Conservation (phyloP, 1,140 invertebrate species). For the Eriosoma lanigerum region DNA sequence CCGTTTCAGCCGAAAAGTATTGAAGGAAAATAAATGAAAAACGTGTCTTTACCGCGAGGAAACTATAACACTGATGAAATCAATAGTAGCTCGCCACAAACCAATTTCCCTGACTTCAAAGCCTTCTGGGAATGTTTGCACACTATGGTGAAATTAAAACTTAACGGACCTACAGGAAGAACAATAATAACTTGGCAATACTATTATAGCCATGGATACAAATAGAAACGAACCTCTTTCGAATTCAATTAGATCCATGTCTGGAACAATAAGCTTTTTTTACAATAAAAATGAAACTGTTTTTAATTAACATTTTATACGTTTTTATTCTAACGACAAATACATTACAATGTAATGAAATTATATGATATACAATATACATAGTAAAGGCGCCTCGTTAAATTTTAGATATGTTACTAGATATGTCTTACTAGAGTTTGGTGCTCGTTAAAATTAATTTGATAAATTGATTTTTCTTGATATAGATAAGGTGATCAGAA, state of each 20-base stretch:
- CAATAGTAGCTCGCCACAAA: constrained; percentile 35
- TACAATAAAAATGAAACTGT: neutral
- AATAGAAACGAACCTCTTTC: neutral
- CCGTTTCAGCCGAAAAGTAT: constrained; percentile 8
- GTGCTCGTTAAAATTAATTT: neutral
- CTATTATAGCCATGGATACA: neutral
- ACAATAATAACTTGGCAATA: constrained; percentile 22
- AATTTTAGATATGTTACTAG: no score
- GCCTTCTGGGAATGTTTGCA: constrained; percentile 44
- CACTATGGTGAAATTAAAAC: constrained; percentile 35
- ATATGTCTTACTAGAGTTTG: no score
- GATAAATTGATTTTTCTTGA: no score
- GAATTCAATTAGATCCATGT: neutral
- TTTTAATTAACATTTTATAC: neutral
- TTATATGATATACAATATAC: no score
- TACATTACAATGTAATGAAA: no score
- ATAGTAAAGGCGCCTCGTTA: no score
- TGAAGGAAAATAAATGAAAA: constrained; percentile 47
- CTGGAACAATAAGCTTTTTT: neutral
- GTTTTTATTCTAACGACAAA: neutral
- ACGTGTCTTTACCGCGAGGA: constrained; percentile 34
- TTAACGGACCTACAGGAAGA: constrained; percentile 15
- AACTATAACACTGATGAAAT: constrained; percentile 22
- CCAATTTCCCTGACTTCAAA: constrained; percentile 36
- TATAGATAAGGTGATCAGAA: no score